phyloP scores from a whole-genome alignment of 2,888 invertebrate genomes.

The Drosophila neonasuta region DNA sequence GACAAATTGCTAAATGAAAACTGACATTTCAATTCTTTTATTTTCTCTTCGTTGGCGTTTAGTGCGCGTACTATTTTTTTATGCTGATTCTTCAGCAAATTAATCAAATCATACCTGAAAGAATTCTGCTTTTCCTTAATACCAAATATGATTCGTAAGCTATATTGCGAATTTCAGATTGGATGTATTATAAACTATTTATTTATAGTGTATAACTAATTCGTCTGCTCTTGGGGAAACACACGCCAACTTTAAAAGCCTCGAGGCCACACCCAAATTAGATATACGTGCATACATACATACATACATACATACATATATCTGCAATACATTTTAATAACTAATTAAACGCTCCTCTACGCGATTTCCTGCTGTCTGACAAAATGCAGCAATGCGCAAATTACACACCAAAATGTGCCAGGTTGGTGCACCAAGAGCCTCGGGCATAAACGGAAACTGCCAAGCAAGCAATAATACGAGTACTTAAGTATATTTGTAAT shows the following conservation, averaged over 20 bases:
- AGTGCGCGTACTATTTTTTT: constrained; percentile 30
- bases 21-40: constrained; percentile 64
- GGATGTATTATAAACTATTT: too few relatives aligned
- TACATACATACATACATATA: constrained; percentile 20
- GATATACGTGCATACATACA: constrained; percentile 3
- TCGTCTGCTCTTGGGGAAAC: not conserved
- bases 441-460: constrained; percentile 25
- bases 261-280: constrained; percentile 30
- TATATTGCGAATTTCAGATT: too few relatives aligned
- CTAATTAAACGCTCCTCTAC: constrained; percentile 53
- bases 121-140: not conserved
- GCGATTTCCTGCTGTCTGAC: constrained; percentile 18
- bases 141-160: too few relatives aligned
- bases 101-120: constrained; percentile 51
- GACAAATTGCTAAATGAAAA: constrained; percentile 53
- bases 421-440: constrained; percentile 33
- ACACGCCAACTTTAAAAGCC: constrained; percentile 31
- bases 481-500: constrained; percentile 29
- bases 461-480: constrained; percentile 24
- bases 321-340: constrained; percentile 59
- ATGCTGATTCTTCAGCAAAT: constrained; percentile 15
- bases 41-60: constrained; percentile 35
- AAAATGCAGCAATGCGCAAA: constrained; percentile 41
- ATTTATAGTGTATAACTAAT: not conserved
- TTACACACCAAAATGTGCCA: constrained; percentile 48